Conservation (phyloP, 1,140 invertebrate genomes). For the Drosophila busckii region DNA sequence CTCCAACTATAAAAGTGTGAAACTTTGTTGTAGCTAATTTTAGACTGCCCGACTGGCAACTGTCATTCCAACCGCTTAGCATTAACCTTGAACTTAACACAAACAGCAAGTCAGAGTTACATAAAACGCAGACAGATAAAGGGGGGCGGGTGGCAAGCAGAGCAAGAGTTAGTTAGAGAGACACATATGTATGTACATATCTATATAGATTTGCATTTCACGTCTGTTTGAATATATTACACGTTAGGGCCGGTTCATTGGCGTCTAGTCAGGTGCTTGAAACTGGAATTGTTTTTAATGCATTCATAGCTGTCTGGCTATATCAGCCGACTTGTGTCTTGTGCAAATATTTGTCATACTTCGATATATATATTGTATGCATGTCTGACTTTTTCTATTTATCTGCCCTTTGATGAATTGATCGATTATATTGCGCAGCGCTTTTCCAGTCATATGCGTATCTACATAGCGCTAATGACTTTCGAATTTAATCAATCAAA, state of each 20-base stretch:
- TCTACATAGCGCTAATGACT: neutral
- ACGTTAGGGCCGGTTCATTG: slow-evolving; percentile 35
- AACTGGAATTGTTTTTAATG: slow-evolving; percentile 51
- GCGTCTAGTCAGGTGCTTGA: slow-evolving; percentile 52
- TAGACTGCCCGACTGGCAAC: slow-evolving; percentile 34
- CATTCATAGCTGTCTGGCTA: slow-evolving; percentile 45
- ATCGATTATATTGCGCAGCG: neutral
- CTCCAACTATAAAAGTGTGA: slow-evolving; percentile 46
- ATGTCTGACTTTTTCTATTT: neutral
- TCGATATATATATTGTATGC: slow-evolving; percentile 1
- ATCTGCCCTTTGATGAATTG: slow-evolving; percentile 1
- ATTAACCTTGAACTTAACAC: slow-evolving; percentile 57
- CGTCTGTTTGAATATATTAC: slow-evolving; percentile 26
- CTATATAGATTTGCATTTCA: slow-evolving; percentile 41
- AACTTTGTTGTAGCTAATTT: slow-evolving; percentile 25
- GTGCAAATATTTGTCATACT: slow-evolving; percentile 29
- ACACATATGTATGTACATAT: slow-evolving; percentile 1
- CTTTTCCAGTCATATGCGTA: no score
- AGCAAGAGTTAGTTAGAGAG: slow-evolving; percentile 3
- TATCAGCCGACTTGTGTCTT: slow-evolving; percentile 56
- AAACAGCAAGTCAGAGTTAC: slow-evolving; percentile 15
- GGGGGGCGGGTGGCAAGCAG: neutral
- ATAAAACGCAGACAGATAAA: slow-evolving; percentile 19
- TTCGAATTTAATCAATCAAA: no score
- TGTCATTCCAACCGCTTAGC: slow-evolving; percentile 4